These are phyloP conservation scores for Solea solea DNA, from an alignment of 2,113 vertebrate species.

Conservation along the genomic window DNA sequence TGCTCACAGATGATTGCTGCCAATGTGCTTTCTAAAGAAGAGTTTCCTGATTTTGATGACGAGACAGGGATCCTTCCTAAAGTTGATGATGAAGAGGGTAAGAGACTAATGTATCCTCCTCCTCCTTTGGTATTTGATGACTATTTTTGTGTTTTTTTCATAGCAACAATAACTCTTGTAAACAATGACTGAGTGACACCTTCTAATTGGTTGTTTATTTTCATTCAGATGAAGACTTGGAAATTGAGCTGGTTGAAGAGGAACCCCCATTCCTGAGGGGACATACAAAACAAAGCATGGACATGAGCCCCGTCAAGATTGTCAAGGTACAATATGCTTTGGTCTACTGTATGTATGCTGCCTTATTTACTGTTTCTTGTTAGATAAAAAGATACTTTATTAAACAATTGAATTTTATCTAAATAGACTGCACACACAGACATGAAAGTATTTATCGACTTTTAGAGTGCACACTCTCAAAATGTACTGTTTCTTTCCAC, in stretches of 20 bases:
- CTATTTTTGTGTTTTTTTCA: no score
- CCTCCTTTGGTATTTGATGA: no score
- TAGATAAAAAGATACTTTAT: no score
- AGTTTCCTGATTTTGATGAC: conserved; percentile 98
- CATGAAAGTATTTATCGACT: no score
- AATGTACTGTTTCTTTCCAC: neutral
- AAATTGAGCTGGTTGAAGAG: conserved; percentile 97
- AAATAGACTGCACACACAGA: no score
- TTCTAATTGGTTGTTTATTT: neutral
- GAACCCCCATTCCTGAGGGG: conserved; percentile 96
- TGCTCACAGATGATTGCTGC: conserved; percentile 94
- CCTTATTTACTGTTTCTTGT: no score
- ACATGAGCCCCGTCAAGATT: conserved; percentile 99
- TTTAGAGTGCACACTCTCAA: no score
- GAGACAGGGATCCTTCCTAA: conserved; percentile 98
- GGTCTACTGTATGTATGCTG: neutral
- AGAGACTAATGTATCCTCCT: neutral
- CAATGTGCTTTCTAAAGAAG: conserved; percentile 97
- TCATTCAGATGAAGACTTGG: conserved; percentile 92
- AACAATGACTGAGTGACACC: neutral
- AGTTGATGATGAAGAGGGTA: conserved; percentile 98
- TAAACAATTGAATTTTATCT: neutral
- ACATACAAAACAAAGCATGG: conserved; percentile 98
- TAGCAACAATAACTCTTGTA: neutral
- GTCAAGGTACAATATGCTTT: conserved; percentile 86